Conservation (phyloP, 2,888 invertebrate species). For the Sialis fuliginosa region DNA sequence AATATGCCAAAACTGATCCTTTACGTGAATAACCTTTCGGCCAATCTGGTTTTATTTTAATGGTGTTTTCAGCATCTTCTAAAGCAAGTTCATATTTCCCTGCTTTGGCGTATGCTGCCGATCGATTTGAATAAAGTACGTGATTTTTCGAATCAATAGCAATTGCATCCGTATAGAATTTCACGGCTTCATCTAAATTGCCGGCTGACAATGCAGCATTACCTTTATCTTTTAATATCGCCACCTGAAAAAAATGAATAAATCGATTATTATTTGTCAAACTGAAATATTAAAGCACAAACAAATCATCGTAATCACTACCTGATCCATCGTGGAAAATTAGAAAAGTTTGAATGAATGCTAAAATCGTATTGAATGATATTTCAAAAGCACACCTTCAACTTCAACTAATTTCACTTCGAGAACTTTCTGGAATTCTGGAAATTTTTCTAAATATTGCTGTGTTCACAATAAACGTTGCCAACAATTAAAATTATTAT, state of each 20-base stretch:
- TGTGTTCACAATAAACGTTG: too few relatives aligned
- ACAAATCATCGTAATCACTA: too few relatives aligned
- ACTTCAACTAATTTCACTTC: too few relatives aligned
- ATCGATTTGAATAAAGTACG: constrained; percentile 80
- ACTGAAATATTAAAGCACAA: too few relatives aligned
- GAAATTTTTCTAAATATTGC: too few relatives aligned
- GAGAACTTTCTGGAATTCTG: too few relatives aligned
- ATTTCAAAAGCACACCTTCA: too few relatives aligned
- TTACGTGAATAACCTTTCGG: constrained; percentile 78
- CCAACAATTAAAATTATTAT: too few relatives aligned
- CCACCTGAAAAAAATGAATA: constrained; percentile 38
- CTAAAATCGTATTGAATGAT: too few relatives aligned
- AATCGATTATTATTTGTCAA: too few relatives aligned
- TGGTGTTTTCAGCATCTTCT: constrained; percentile 70
- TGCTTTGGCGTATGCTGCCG: constrained; percentile 75
- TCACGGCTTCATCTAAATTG: constrained; percentile 61
- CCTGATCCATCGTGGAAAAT: too few relatives aligned
- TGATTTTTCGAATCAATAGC: constrained; percentile 62
- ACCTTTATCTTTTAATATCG: constrained; percentile 69
- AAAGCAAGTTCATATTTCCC: constrained; percentile 57
- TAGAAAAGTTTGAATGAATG: too few relatives aligned
- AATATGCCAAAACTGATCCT: constrained; percentile 66
- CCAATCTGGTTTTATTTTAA: constrained; percentile 69
- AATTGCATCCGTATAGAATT: constrained; percentile 67
- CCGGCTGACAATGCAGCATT: constrained; percentile 66